Base-by-base conservation (phyloP, 53 echinoderm and acorn worm species). In the Paracentrotus lividus region DNA sequence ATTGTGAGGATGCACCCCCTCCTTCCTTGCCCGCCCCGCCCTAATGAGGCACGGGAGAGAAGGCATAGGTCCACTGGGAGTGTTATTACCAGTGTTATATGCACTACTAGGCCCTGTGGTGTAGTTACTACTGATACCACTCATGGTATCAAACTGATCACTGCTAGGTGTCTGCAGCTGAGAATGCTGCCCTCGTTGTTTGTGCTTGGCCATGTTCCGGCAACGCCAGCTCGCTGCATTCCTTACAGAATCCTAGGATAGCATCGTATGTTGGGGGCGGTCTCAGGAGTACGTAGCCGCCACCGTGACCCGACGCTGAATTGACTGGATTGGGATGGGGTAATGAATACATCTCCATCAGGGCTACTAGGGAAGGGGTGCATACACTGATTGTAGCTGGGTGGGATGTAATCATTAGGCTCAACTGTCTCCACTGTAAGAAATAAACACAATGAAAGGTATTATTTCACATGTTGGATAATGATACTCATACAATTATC, bases 391-490 rank as follows among this genome's bases (percentile, higher is more conserved):
- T 95, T 95, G 94, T 98, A 98, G 91, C 95, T 98, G 77, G 98
- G 98, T 67, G 98, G 98, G 58, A 98, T 93, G 95, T 96, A 96
- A 88, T 98, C 96, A 67, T 98, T 98, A 34, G 98, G 96, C 75
- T 96, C 96, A 69, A 98, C 85, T 26, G 98, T 61, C 53, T 95
- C 95, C 77, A 95, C 94, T 96, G 85, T 89, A 85, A 60, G 16
- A 49, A 68, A n/a, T n/a, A n/a, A n/a, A n/a, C n/a, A n/a, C n/a
- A n/a, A n/a, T n/a, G n/a, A n/a, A n/a, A n/a, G n/a, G n/a, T n/a
- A n/a, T n/a, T n/a, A n/a, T n/a, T n/a, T n/a, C n/a, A n/a, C n/a
- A n/a, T n/a, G n/a, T n/a, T n/a, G n/a, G n/a, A n/a, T n/a, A n/a
- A n/a, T n/a, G n/a, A n/a, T n/a, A n/a, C n/a, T n/a, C n/a, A n/a